Evolutionary conservation across 2,113 vertebrate species (phyloP), one percentile per base, ranked within the genome.

Genomic region (Shinisaurus crocodilurus): DNA sequence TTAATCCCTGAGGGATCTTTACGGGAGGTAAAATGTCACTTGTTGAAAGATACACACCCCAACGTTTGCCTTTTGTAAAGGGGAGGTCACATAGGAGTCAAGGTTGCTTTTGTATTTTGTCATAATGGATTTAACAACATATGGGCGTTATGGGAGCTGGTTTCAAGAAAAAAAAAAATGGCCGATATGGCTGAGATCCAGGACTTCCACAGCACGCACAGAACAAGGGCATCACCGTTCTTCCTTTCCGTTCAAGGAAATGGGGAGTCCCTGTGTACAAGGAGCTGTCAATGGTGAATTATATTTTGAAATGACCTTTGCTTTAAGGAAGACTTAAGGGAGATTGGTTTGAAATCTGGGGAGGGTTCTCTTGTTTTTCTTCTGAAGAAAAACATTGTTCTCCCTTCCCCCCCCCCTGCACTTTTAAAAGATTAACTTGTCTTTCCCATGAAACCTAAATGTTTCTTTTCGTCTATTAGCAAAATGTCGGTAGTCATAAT

Each of bases 1-100:
- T 70, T 96, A n/a, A 90, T 98, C 88, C 97, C 98, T 0, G 94
- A 70, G 32, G 98, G 98, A 23, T 96, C 96, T 6, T 97, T 99
- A 89, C 97, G 98, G 67, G 98, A 99, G 98, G 99, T 99, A 95
- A 91, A 91, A 86, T 88, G 79, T 92, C 84, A 4, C 29, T 87
- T 82, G 34, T 40, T 54, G 67, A 82, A 81, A 60, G 67, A 45
- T 63, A 63, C 40, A 63, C 20, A 25, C 90, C n/a, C 12, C 48
- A 89, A 0, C 34, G 92, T 90, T 93, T 88, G 16, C 25, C 65
- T 48, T 88, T 69, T 88, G 34, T 45, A 74, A 70, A 89, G 20
- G 83, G 0, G 70, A 82, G 8, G 13, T 90, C 0, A 86, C 54
- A 88, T 76, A 0, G 60, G 57, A 70, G 8, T 37, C 9, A 9